Base-by-base conservation (phyloP, 2,113 vertebrate species). In the Aegithalos caudatus region DNA sequence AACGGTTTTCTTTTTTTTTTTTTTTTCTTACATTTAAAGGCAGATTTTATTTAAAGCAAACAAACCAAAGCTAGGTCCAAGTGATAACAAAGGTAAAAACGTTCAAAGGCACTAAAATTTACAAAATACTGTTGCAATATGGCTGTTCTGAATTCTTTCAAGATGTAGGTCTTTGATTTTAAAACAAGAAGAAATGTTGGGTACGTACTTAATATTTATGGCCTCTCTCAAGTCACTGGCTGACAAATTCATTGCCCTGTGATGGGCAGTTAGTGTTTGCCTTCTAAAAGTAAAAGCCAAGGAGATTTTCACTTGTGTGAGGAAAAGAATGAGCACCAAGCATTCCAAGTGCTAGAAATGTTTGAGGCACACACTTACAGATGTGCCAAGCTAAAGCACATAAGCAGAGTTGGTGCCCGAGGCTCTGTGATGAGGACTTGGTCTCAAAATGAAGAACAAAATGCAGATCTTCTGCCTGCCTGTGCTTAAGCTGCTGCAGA, bases 41-140 rank as follows among this genome's bases (percentile, higher is more conserved):
- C 35, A 70, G 66, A 37, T 81, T 96, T 95, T 88, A 92, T 86
- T 86, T 91, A 90, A 94, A 93, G 56, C 47, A 90, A 93, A 77
- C 25, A 69, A 95, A 77, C 58, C 67, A 62, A 60, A 93, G 29
- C 14, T 6, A 1, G 7, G 44, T 56, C n/a, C 64, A 56, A 83
- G 45, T 48, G 51, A 80, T 16, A 80, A 57, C 60, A 16, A 51
- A 87, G 60, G 35, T 62, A 78, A 81, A 90, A 90, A 61, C 2
- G 0, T 54, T 86, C 35, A 47, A 3, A 54, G 56, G 31, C 62
- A 45, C 42, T 61, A 70, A 57, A 76, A 82, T 62, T 80, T 48
- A 38, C 19, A 62, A 62, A 90, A 88, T 27, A 6, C 14, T n/a
- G 2, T 38, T 70, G 64, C 71, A 70, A 48, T 73, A 80, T 33